Conservation (phyloP, 2,113 vertebrate species). For the Leucoraja erinaceus region DNA sequence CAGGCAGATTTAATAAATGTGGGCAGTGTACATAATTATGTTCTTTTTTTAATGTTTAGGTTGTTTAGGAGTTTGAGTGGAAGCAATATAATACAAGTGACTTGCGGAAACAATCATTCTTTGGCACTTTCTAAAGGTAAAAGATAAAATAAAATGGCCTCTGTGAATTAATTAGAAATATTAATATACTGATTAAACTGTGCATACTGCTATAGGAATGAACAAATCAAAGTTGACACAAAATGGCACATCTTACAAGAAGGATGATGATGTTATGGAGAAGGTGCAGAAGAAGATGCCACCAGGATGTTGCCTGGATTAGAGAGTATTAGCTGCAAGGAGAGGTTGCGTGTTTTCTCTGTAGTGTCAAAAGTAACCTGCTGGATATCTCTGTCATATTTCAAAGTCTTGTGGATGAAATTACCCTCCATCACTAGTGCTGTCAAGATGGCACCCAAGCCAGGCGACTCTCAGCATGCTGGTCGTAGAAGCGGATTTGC, state of each 20-base stretch:
- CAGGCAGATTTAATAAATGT: neutral
- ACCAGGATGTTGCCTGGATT: too few relatives aligned
- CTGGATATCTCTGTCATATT: neutral
- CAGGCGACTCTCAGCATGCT: too few relatives aligned
- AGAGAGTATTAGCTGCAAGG: too few relatives aligned
- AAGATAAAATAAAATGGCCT: neutral
- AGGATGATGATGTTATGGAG: too few relatives aligned
- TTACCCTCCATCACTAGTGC: too few relatives aligned
- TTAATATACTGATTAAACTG: neutral
- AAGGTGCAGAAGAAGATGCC: too few relatives aligned
- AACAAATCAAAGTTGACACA: neutral
- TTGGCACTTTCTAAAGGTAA: slow-evolving; percentile 60
- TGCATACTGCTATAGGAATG: neutral
- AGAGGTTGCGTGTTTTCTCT: too few relatives aligned
- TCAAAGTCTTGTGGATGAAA: neutral
- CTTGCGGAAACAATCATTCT: slow-evolving; percentile 60
- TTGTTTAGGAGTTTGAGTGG: slow-evolving; percentile 44
- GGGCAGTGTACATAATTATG: neutral
- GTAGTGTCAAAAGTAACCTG: too few relatives aligned
- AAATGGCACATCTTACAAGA: neutral
- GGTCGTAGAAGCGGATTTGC: too few relatives aligned
- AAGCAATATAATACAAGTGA: slow-evolving; percentile 52
- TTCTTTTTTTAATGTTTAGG: slow-evolving; percentile 43
- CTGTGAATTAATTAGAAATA: neutral
- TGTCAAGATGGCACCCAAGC: too few relatives aligned